phyloP scores from a whole-genome alignment of 2,797 vertebrate genomes.

The Malacoctenus gilli region DNA sequence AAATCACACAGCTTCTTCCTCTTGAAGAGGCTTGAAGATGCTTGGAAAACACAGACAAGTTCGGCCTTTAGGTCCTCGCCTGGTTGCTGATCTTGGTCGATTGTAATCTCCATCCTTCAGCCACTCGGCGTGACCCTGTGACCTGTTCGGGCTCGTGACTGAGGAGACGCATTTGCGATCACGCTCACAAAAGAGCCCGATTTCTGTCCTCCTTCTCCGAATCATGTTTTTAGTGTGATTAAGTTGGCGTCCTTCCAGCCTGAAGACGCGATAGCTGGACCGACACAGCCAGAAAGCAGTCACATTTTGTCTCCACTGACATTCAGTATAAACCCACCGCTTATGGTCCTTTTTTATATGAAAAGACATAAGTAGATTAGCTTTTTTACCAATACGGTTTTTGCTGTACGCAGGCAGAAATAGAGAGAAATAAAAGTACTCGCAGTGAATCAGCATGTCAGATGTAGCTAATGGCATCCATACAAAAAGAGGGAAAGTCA shows the following conservation, averaged over 20 bases:
- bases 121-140: too few species aligned
- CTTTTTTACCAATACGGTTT: not conserved
- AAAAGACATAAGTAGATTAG: not conserved
- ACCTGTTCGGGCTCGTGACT: too few species aligned
- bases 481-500: conserved; percentile 30
- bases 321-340: conserved; percentile 2
- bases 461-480: conserved; percentile 13
- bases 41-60: too few species aligned
- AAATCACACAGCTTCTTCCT: too few species aligned
- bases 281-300: not conserved
- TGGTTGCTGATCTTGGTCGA: too few species aligned
- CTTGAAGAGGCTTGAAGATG: too few species aligned
- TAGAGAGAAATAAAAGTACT: conserved; percentile 13
- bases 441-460: conserved; percentile 12
- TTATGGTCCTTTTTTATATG: not conserved
- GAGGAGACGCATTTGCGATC: too few species aligned
- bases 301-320: not conserved
- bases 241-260: conserved; percentile 3
- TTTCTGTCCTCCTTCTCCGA: too few species aligned
- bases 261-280: not conserved
- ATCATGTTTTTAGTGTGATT: conserved; percentile 4
- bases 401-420: conserved; percentile 1
- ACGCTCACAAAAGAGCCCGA: too few species aligned
- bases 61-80: too few species aligned
- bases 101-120: too few species aligned